phyloP scores from a whole-genome alignment of 1,140 invertebrate species.

The Leptopilina boulardi region DNA sequence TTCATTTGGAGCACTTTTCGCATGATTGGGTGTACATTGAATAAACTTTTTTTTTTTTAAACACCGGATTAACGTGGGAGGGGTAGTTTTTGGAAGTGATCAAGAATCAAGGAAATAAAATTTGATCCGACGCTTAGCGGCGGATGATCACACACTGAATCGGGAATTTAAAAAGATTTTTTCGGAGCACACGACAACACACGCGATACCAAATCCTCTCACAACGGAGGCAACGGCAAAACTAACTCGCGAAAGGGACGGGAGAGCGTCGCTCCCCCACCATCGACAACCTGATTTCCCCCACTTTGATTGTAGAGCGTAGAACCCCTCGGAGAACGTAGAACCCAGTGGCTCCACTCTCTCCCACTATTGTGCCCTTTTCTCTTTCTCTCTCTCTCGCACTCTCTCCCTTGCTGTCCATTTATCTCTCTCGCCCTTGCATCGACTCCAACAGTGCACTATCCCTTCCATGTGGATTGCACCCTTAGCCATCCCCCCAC shows the following conservation, averaged over 20 bases:
- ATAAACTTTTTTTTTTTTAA: too few species aligned
- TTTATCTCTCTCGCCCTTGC: constrained; percentile 33
- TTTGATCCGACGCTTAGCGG: constrained; percentile 28
- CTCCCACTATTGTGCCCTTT: constrained; percentile 40
- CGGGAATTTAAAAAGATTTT: constrained; percentile 51
- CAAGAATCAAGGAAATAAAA: constrained; percentile 15
- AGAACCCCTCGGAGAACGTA: not conserved
- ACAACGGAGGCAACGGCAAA: constrained; percentile 69
- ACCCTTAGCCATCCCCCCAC: not conserved
- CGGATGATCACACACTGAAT: constrained; percentile 48
- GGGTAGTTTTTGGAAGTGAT: constrained; percentile 10
- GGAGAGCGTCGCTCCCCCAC: constrained; percentile 68
- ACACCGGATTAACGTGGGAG: too few species aligned
- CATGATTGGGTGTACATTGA: too few species aligned
- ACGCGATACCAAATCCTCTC: constrained; percentile 61
- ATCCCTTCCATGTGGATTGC: not conserved
- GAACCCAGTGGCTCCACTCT: constrained; percentile 35
- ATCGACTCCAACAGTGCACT: constrained; percentile 27
- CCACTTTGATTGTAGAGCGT: not conserved
- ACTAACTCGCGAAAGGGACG: constrained; percentile 66
- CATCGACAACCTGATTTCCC: constrained; percentile 35
- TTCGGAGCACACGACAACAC: constrained; percentile 40
- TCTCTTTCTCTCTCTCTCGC: constrained; percentile 43
- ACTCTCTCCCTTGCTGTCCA: constrained; percentile 41
- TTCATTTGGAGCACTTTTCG: not conserved